Evolutionary conservation across 2,797 vertebrate species (phyloP).

Genomic region (Tragelaphus eurycerus): DNA sequence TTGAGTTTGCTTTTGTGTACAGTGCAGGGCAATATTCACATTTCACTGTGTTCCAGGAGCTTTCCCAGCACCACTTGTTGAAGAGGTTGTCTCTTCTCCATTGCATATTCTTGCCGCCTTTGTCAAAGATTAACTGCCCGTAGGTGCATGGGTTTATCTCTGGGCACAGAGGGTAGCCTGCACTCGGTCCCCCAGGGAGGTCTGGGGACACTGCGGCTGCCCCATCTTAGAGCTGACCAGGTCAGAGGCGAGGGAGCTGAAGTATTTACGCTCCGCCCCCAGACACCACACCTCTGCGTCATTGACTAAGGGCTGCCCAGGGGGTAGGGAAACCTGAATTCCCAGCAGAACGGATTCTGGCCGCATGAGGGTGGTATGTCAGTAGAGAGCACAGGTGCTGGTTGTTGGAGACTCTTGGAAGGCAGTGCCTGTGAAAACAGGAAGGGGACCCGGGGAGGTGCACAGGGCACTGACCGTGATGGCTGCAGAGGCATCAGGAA

Average conservation of each 20-base stretch:
- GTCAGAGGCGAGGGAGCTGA: background rate
- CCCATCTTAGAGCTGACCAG: background rate
- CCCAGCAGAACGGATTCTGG: background rate
- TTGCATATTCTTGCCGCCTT: background rate
- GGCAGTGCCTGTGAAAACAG: background rate
- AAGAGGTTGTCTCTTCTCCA: background rate
- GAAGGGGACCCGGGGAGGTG: accelerated
- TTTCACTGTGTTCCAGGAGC: background rate
- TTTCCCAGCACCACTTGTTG: background rate
- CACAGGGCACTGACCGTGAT: background rate
- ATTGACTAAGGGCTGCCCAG: background rate
- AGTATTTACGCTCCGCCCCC: background rate
- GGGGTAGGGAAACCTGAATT: too few relatives aligned
- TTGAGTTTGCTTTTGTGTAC: background rate
- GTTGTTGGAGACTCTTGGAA: background rate
- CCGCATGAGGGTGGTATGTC: background rate
- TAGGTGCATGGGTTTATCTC: background rate
- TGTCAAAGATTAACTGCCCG: background rate
- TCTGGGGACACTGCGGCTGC: background rate
- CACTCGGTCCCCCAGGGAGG: background rate
- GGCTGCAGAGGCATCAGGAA: background rate
- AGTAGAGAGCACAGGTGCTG: background rate
- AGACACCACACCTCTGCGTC: background rate
- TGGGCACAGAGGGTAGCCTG: background rate
- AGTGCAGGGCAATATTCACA: background rate